Base-by-base conservation (phyloP, 92 coral and sea anemone genomes). In the Paramuricea clavata region DNA sequence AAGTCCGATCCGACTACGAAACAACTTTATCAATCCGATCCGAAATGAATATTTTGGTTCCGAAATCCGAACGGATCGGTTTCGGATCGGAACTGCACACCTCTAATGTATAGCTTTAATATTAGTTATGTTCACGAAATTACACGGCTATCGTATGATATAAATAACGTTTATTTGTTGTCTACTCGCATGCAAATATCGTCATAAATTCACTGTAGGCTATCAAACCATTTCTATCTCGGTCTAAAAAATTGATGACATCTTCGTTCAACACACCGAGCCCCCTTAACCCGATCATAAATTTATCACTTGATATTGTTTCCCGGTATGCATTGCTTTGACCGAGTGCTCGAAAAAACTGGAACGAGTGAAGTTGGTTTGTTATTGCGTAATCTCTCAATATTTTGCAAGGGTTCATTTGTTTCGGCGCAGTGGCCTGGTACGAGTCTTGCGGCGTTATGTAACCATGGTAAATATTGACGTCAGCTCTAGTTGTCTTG, bases 131-230 rank as follows among this genome's bases (percentile, higher is more conserved):
- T n/a, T n/a, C n/a, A n/a, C n/a, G n/a, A n/a, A n/a, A n/a, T n/a
- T n/a, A n/a, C n/a, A n/a, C n/a, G n/a, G n/a, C n/a, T n/a, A n/a
- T n/a, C n/a, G n/a, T n/a, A n/a, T n/a, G n/a, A n/a, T n/a, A n/a
- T n/a, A n/a, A n/a, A n/a, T n/a, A n/a, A n/a, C n/a, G n/a, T n/a
- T n/a, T n/a, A n/a, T n/a, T n/a, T n/a, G n/a, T 17, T 30, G 41
- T 39, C 16, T 72, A 39, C 41, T 36, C 52, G 26, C 52, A 22
- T 57, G 59, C 81, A 78, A 91, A 93, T 74, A 87, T 87, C 62
- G 90, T 91, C 10, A 92, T 92, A 87, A 94, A 95, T 67, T 94
- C 98, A 56, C 98, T 94, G 68, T 95, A 94, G 47, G 94, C 95
- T 28, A 95, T 92, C 57, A 93, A 94, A 0, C 98, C 98, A 50